Evolutionary conservation across 2,888 invertebrate species (phyloP).

Genomic region (Unio delphinus): DNA sequence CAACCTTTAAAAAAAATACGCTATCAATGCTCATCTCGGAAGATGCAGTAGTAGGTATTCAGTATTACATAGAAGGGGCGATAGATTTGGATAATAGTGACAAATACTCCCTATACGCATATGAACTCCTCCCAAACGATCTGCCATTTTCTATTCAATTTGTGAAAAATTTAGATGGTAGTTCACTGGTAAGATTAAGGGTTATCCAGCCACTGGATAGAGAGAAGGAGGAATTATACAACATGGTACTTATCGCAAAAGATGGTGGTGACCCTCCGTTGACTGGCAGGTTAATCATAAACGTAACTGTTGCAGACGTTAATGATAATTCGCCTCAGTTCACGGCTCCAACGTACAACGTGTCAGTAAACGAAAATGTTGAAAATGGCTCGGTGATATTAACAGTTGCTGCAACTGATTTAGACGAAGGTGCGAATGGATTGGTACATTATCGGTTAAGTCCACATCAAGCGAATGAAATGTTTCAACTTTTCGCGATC

Average conservation of each 20-base stretch:
- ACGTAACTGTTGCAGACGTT: constrained; percentile 63
- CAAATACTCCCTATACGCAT: constrained; percentile 34
- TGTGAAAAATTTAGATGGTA: constrained; percentile 67
- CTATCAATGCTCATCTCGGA: constrained; percentile 38
- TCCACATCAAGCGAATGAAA: constrained; percentile 14
- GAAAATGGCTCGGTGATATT: constrained; percentile 77
- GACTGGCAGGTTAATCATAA: constrained; percentile 61
- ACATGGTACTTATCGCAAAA: constrained; percentile 81
- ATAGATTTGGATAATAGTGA: constrained; percentile 44
- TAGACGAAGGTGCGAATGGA: constrained; percentile 92
- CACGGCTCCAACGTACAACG: constrained; percentile 88
- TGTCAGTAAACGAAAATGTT: constrained; percentile 75
- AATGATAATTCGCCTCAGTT: constrained; percentile 91
- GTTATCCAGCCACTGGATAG: constrained; percentile 79
- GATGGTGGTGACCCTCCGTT: constrained; percentile 50
- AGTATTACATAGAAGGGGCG: constrained; percentile 43
- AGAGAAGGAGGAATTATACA: constrained; percentile 88
- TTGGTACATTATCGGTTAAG: constrained; percentile 93
- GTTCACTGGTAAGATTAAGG: constrained; percentile 85
- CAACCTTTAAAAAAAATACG: constrained; percentile 39
- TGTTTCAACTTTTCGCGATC: constrained; percentile 18
- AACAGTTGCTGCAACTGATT: constrained; percentile 85
- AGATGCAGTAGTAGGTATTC: constrained; percentile 33
- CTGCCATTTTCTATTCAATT: constrained; percentile 21
- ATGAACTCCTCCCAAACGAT: constrained; percentile 32